Percentiles rank a stretch among this genome's conserved stretches.
phyloP scores from a whole-genome alignment of 2,797 vertebrate genomes.

The Macropus fuliginosus region DNA sequence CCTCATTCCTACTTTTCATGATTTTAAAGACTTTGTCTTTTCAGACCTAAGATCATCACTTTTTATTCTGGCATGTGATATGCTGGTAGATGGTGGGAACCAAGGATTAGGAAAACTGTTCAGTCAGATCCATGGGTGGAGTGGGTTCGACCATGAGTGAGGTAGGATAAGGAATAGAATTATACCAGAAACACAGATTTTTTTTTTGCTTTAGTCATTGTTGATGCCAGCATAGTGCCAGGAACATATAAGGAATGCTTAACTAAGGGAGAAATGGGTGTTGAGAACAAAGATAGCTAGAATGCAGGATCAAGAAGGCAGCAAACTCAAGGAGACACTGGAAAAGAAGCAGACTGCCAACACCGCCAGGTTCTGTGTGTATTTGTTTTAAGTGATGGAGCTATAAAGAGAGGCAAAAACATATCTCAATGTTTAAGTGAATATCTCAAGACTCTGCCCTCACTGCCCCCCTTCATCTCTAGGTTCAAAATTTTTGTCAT shows the following conservation, averaged over 20 bases:
- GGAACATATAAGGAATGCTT: neutral
- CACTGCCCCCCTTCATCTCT: neutral
- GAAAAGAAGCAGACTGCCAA: neutral
- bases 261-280: neutral
- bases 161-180: neutral
- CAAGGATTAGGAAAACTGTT: neutral
- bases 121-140: neutral
- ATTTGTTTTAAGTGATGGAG: neutral
- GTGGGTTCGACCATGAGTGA: neutral
- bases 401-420: neutral
- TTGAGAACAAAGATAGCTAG: neutral
- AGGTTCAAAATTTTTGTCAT: neutral
- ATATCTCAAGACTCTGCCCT: neutral
- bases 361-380: neutral
- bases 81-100: neutral
- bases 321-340: neutral
- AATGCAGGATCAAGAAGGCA: neutral
- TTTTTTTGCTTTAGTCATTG: neutral
- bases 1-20: neutral
- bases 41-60: neutral
- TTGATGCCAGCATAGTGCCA: neutral
- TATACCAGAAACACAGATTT: neutral
- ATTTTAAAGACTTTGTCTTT: neutral
- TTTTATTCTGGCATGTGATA: neutral
- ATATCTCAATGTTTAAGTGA: neutral